Percentiles rank a stretch among this genome's conserved stretches.
These are phyloP conservation scores for Leptodactylus fuscus DNA, from an alignment of 2,113 vertebrate genomes.

Conservation along the genomic window DNA sequence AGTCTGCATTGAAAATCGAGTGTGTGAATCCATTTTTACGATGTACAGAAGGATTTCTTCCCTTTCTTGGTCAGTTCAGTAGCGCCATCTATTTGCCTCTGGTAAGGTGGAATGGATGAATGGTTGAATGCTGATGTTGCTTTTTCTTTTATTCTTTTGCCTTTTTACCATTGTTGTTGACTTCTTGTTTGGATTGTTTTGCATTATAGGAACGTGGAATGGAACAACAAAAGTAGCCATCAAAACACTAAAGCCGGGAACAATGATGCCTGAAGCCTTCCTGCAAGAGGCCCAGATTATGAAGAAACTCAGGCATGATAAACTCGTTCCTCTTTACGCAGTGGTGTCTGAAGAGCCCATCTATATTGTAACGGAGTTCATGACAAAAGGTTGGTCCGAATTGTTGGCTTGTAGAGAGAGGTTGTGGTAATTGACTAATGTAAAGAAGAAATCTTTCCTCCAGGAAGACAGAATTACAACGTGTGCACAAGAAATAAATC, in stretches of 20 bases:
- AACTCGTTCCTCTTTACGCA: constrained; percentile 91
- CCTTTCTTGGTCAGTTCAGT: background rate
- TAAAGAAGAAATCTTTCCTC: too few species aligned
- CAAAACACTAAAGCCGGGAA: constrained; percentile 94
- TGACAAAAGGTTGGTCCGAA: constrained; percentile 85
- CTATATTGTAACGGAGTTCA: constrained; percentile 95
- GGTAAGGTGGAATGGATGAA: background rate
- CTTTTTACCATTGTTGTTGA: background rate
- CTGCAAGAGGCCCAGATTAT: constrained; percentile 96
- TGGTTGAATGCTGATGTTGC: too few species aligned
- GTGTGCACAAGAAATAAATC: too few species aligned
- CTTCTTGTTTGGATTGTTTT: background rate
- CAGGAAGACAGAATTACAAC: too few species aligned
- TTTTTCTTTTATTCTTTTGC: too few species aligned
- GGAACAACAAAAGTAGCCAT: constrained; percentile 96
- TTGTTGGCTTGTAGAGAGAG: too few species aligned
- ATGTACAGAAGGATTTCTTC: background rate
- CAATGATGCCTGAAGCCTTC: constrained; percentile 97
- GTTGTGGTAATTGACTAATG: too few species aligned
- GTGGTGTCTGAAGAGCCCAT: constrained; percentile 96
- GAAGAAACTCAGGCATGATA: constrained; percentile 94
- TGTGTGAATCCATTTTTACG: too few species aligned
- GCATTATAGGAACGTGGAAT: constrained; percentile 89
- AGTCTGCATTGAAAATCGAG: too few species aligned
- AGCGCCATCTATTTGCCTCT: background rate